phyloP scores from a whole-genome alignment of 2,113 vertebrate species.

The Megaptera novaeangliae region DNA sequence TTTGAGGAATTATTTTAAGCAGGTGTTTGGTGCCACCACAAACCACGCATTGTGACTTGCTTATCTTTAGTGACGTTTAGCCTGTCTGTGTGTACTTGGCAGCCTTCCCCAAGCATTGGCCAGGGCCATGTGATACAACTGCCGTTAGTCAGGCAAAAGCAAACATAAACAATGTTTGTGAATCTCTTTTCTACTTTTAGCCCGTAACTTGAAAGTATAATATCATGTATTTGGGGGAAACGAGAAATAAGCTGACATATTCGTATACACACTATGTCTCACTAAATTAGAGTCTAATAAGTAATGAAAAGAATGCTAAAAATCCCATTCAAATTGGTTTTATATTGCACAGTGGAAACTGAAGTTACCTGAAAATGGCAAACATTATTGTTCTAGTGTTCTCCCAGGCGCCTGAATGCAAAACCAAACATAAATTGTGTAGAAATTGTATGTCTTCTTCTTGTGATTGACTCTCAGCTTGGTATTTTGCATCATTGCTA shows the following conservation, averaged over 20 bases:
- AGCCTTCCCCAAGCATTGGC: background rate
- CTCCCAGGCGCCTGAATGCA: background rate
- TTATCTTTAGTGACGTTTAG: background rate
- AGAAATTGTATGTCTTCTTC: background rate
- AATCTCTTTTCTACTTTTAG: background rate
- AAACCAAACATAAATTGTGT: background rate
- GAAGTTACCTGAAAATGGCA: background rate
- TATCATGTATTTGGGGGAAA: background rate
- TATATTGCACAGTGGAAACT: background rate
- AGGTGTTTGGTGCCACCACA: background rate
- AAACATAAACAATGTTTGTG: background rate
- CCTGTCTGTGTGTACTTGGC: background rate
- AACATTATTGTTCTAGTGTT: background rate
- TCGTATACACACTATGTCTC: background rate
- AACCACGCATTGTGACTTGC: background rate
- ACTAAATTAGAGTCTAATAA: background rate
- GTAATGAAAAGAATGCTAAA: background rate
- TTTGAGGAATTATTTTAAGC: background rate
- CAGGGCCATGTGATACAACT: background rate
- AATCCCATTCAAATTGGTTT: background rate
- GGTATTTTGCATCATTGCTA: constrained; percentile 14
- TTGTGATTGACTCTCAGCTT: background rate
- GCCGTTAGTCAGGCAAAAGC: background rate
- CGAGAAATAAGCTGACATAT: background rate
- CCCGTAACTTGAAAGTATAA: background rate